Percentiles rank a stretch among this genome's conserved stretches.
These are phyloP conservation scores for Oreochromis tanganicae DNA, from an alignment of 2,113 vertebrate species.

Conservation along the genomic window DNA sequence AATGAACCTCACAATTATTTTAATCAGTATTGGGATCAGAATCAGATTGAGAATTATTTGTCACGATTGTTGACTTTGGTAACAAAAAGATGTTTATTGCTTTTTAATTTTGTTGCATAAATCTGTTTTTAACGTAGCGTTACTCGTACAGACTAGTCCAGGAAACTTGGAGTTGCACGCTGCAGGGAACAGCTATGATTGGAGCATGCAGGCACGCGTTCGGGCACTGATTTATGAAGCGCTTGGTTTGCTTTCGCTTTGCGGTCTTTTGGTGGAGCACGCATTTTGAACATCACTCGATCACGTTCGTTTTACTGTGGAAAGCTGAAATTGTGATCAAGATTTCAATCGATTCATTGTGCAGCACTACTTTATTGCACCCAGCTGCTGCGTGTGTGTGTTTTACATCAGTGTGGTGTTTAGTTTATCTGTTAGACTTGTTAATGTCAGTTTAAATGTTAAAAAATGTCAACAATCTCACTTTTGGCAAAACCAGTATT, in stretches of 20 bases:
- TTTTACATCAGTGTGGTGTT: not conserved
- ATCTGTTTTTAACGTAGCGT: not conserved
- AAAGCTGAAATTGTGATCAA: not conserved
- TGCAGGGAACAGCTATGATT: not conserved
- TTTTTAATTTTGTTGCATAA: not conserved
- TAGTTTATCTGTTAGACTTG: not conserved
- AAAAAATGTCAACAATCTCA: not conserved
- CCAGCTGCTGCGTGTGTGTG: not conserved
- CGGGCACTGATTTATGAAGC: not conserved
- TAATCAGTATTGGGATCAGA: not conserved
- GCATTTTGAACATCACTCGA: not conserved
- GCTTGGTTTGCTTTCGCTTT: not conserved
- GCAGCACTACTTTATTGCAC: not conserved
- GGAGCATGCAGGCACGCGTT: not conserved
- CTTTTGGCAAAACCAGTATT: not conserved
- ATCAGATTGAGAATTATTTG: not conserved
- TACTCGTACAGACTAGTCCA: not conserved
- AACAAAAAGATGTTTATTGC: fast-evolving
- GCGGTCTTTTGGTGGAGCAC: fast-evolving
- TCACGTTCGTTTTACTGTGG: not conserved
- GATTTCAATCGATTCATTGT: not conserved
- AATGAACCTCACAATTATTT: not conserved
- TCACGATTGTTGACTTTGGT: not conserved
- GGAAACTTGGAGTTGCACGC: not conserved
- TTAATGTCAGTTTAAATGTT: not conserved